Conservation (phyloP, 2,888 invertebrate genomes). For the Prostheceraeus crozeri region DNA sequence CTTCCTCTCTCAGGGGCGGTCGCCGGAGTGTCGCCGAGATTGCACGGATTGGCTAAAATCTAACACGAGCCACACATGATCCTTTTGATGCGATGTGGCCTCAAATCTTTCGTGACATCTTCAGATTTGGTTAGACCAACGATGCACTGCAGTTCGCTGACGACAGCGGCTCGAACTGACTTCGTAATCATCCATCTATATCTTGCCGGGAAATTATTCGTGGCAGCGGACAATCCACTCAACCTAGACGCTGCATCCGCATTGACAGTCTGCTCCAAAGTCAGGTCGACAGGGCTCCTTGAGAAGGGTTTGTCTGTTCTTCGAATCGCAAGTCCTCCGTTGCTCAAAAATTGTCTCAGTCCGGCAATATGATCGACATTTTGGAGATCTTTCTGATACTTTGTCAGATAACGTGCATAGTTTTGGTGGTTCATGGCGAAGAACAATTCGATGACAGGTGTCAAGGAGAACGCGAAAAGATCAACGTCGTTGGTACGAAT, state of each 20-base stretch:
- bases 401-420: constrained; percentile 25
- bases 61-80: too few relatives aligned
- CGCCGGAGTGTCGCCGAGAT: too few relatives aligned
- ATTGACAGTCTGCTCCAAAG: constrained; percentile 15
- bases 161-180: constrained; percentile 30
- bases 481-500: constrained; percentile 26
- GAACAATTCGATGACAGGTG: constrained; percentile 2
- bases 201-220: constrained; percentile 33
- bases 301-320: not conserved
- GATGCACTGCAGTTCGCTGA: constrained; percentile 23
- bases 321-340: constrained; percentile 10
- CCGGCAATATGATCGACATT: constrained; percentile 20
- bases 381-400: constrained; percentile 23
- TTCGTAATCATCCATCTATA: constrained; percentile 37
- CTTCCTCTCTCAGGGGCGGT: too few relatives aligned
- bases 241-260: constrained; percentile 6
- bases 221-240: constrained; percentile 18
- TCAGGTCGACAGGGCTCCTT: constrained; percentile 16
- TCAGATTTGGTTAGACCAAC: constrained; percentile 19
- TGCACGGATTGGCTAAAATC: too few relatives aligned
- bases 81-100: constrained; percentile 24
- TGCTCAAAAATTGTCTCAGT: constrained; percentile 14
- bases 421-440: constrained; percentile 17
- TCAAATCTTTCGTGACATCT: constrained; percentile 30
- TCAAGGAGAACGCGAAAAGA: constrained; percentile 9